These are phyloP conservation scores for Nesometra sesokonis DNA, from an alignment of 35 echinoderm and acorn worm species.

Conservation along the genomic window DNA sequence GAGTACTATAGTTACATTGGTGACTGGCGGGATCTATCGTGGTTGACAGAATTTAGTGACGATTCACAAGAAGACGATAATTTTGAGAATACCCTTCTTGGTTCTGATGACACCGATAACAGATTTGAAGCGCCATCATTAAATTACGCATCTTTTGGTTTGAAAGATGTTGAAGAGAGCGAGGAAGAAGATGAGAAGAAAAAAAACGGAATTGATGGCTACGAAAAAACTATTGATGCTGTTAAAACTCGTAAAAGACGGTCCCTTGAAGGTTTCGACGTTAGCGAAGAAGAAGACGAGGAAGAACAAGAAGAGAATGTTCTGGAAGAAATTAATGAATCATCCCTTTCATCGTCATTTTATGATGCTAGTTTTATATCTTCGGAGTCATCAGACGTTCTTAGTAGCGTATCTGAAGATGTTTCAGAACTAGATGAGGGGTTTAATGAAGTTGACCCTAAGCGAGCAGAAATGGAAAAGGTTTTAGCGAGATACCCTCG, in stretches of 20 bases:
- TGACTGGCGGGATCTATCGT: background rate
- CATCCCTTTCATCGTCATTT: background rate
- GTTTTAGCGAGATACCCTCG: background rate
- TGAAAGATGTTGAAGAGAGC: background rate
- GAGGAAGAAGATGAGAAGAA: background rate
- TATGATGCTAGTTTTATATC: background rate
- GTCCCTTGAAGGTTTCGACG: background rate
- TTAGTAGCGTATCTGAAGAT: background rate
- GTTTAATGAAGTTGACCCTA: background rate
- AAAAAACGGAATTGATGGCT: background rate
- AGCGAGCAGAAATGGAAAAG: background rate
- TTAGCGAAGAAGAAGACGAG: background rate
- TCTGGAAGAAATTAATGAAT: background rate
- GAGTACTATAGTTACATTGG: background rate
- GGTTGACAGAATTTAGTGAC: background rate
- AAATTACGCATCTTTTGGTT: background rate
- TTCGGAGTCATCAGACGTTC: background rate
- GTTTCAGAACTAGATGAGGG: background rate
- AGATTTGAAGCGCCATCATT: background rate
- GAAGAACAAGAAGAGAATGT: background rate
- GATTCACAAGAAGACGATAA: background rate
- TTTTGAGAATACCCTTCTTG: background rate
- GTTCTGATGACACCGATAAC: background rate
- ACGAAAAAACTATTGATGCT: background rate
- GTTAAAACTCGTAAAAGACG: background rate